Evolutionary conservation across 30 jellyfish, hydroid and myxozoan genomes (phyloP).

Genomic region (Clytia hemisphaerica): DNA sequence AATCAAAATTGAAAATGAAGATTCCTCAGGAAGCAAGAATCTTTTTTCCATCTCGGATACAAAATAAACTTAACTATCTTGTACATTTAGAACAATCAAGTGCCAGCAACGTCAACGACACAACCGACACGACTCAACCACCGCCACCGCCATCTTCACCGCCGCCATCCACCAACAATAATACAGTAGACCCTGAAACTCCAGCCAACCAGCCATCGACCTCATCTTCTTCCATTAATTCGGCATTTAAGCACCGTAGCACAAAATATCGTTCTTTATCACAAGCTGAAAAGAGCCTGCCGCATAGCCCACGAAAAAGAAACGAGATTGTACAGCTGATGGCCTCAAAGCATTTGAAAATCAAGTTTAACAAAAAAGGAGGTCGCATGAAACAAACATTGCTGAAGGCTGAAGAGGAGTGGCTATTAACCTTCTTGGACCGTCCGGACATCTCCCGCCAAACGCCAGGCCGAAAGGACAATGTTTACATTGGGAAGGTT

Average conservation of each 20-base stretch:
- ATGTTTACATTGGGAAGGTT: conserved; percentile 17
- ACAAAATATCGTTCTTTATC: conserved; percentile 19
- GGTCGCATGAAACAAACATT: background rate
- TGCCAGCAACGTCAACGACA: too few species aligned
- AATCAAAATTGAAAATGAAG: too few species aligned
- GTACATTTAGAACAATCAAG: too few species aligned
- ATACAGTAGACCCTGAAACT: too few species aligned
- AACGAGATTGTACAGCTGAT: background rate
- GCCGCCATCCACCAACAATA: too few species aligned
- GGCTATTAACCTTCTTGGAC: background rate
- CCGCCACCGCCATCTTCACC: too few species aligned
- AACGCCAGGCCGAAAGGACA: conserved; percentile 19
- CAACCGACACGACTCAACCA: too few species aligned
- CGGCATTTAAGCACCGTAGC: conserved; percentile 24
- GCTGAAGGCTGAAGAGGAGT: conserved; percentile 1
- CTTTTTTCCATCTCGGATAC: too few species aligned
- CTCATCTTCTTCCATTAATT: too few species aligned
- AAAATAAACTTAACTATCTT: too few species aligned
- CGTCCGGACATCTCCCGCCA: conserved; percentile 10
- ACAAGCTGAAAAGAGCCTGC: conserved; percentile 36
- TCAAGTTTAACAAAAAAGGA: background rate
- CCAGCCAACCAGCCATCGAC: too few species aligned
- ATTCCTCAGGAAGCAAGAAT: too few species aligned
- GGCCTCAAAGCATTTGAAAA: conserved; percentile 19
- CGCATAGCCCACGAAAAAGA: conserved; percentile 27